phyloP scores from a whole-genome alignment of 2,888 invertebrate species.

The Lithophane semibrunnea region DNA sequence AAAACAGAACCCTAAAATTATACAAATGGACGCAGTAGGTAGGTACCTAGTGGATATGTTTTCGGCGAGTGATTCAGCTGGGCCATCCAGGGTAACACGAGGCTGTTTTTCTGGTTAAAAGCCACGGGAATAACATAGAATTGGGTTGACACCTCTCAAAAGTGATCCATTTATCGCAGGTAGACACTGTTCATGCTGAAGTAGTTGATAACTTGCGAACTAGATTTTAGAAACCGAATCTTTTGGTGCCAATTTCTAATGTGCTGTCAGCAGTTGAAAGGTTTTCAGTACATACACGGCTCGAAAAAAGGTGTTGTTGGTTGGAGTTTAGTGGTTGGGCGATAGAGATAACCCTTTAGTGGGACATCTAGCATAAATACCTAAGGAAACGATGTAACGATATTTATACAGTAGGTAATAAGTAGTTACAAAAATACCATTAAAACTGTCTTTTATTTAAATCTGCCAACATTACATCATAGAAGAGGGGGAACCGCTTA shows the following conservation, averaged over 20 bases:
- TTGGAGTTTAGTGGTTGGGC: neutral
- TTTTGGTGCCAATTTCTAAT: neutral
- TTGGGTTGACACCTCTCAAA: neutral
- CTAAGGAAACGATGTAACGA: neutral
- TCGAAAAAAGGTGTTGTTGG: too few relatives aligned
- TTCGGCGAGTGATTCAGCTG: slow-evolving; percentile 7
- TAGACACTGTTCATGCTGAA: neutral
- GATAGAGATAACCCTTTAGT: neutral
- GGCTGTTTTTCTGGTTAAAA: slow-evolving; percentile 3
- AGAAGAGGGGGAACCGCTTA: neutral
- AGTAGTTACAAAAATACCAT: neutral
- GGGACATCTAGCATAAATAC: neutral
- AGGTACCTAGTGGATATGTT: slow-evolving; percentile 15
- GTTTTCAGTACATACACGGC: too few relatives aligned
- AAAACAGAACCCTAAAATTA: slow-evolving; percentile 12
- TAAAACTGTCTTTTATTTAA: neutral
- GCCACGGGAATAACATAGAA: neutral
- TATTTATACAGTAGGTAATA: neutral
- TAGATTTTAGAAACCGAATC: neutral
- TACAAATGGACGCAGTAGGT: neutral
- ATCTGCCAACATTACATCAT: neutral
- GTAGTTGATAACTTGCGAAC: neutral
- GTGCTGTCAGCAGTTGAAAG: too few relatives aligned
- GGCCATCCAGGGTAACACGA: neutral
- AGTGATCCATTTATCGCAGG: neutral